These are phyloP conservation scores for Quadriops clusia DNA, from an alignment of 2,888 invertebrate species.

Conservation along the genomic window DNA sequence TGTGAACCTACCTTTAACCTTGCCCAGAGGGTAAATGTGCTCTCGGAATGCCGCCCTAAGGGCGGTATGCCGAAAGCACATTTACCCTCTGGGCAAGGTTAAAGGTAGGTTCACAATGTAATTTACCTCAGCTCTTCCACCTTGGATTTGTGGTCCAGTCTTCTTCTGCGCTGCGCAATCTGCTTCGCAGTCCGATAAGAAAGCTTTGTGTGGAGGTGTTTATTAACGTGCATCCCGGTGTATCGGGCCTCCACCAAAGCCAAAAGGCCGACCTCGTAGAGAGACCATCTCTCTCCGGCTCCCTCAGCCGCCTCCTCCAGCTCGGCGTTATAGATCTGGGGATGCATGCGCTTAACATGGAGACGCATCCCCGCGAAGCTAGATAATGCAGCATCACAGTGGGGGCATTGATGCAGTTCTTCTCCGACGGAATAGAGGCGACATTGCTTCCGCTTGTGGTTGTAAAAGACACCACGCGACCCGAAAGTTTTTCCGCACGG, in stretches of 20 bases:
- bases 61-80: too few relatives aligned
- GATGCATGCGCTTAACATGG: neutral
- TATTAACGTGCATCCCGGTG: neutral
- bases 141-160: too few relatives aligned
- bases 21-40: too few relatives aligned
- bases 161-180: too few relatives aligned
- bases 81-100: too few relatives aligned
- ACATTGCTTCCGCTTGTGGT: too few relatives aligned
- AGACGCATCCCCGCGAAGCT: constrained; percentile 1
- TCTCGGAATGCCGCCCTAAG: too few relatives aligned
- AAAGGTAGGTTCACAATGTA: too few relatives aligned
- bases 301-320: neutral
- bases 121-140: too few relatives aligned
- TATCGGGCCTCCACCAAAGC: constrained; percentile 2
- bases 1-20: too few relatives aligned
- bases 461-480: neutral
- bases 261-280: neutral
- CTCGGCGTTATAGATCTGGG: constrained; percentile 2
- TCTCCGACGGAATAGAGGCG: too few relatives aligned
- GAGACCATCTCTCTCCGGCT: neutral
- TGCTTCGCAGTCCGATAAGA: neutral
- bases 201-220: neutral
- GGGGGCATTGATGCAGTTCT: neutral
- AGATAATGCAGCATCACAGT: neutral
- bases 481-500: constrained; percentile 1